Percentiles rank a stretch among this genome's conserved stretches.
These are phyloP conservation scores for Sinonovacula constricta DNA, from an alignment of 1,140 invertebrate species.

Conservation along the genomic window DNA sequence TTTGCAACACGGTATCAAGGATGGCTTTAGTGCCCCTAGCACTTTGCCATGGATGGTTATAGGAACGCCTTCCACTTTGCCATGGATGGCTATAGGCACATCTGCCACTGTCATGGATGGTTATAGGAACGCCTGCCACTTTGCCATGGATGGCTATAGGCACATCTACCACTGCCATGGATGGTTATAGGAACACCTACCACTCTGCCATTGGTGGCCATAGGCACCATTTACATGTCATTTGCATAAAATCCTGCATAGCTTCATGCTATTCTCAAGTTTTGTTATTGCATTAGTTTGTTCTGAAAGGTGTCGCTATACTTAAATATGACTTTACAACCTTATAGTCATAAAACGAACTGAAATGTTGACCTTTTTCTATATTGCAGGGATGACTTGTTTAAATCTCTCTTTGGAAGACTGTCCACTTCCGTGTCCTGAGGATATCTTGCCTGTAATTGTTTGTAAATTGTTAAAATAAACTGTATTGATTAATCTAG, in stretches of 20 bases:
- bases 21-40: not conserved
- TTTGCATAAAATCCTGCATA: not conserved
- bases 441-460: too few relatives aligned
- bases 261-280: not conserved
- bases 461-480: too few relatives aligned
- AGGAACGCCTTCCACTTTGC: not conserved
- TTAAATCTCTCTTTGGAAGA: slow-evolving; percentile 88
- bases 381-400: slow-evolving; percentile 85
- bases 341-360: not conserved
- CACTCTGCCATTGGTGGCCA: not conserved
- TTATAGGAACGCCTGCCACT: too few relatives aligned
- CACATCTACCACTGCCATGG: not conserved
- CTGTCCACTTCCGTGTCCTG: not conserved
- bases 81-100: too few relatives aligned
- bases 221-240: not conserved
- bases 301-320: not conserved
- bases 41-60: too few relatives aligned
- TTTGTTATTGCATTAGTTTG: not conserved
- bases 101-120: too few relatives aligned
- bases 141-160: too few relatives aligned
- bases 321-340: not conserved
- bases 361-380: slow-evolving; percentile 10
- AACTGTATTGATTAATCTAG: too few relatives aligned
- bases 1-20: too few relatives aligned
- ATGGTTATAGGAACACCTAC: too few relatives aligned